Evolutionary conservation across 92 coral and sea anemone species (phyloP), one percentile per base, ranked within the genome.

Genomic region (Siderastrea siderea): DNA sequence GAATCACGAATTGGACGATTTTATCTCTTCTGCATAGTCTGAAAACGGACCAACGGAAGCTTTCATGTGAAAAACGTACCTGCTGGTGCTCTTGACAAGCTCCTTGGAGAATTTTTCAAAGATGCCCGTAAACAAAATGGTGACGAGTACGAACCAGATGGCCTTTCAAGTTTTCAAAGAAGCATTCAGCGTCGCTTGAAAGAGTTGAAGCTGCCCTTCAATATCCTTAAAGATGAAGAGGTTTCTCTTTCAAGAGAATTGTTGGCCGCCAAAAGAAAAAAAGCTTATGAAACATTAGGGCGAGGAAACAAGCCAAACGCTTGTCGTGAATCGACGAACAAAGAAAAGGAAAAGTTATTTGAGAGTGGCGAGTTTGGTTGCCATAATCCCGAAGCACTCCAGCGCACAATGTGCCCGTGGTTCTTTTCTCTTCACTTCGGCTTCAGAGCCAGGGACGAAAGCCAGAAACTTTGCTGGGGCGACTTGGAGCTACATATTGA

Each of bases 271-370:
- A n/a, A n/a, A n/a, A n/a, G n/a, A n/a, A n/a, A n/a, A n/a, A n/a
- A n/a, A n/a, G n/a, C n/a, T n/a, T n/a, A n/a, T n/a, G n/a, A 51
- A 51, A 92, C 79, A 90, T 62, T 92, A 77, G 89, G 92, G 12
- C 49, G 66, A 57, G 91, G 94, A 46, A 80, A 80, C 74, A 70
- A 71, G 65, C 94, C 86, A 19, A 81, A 91, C 50, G 88, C 94
- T 2, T 58, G 80, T 6, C 74, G 83, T 55, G 72, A 85, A 19
- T 52, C 50, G 11, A 50, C 63, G 17, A 80, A 49, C 19, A 73
- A 81, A 55, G 87, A 88, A 26, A 58, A 88, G 62, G 87, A 81
- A 52, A 81, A 73, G 73, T 71, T 81, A 38, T 88, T 88, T 75
- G 75, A 66, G 68, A 49, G 49, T 5, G 91, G 83, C n/a, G 66